A percentile compares a stretch with the other conserved stretches of the same genome.
These are phyloP conservation scores for Caenorhabditis zanzibari DNA, from an alignment of 2,888 invertebrate genomes.

Conservation along the genomic window DNA sequence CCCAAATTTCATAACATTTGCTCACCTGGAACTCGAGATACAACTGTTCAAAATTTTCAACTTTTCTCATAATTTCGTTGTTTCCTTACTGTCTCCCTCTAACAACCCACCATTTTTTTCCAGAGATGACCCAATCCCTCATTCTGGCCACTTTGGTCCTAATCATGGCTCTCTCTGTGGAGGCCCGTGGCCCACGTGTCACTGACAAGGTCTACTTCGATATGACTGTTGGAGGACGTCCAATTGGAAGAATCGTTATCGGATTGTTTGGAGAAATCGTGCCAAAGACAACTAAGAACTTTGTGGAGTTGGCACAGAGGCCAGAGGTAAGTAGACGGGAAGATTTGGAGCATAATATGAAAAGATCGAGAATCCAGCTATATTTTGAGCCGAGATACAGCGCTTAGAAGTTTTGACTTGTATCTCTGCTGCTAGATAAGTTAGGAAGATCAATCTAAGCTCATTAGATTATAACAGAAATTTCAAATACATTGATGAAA, in stretches of 20 bases:
- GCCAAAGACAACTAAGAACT: constrained; percentile 92
- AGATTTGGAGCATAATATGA: constrained; percentile 84
- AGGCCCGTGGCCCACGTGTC: constrained; percentile 82
- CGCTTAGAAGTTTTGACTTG: no score
- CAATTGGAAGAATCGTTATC: constrained; percentile 89
- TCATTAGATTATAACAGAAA: no score
- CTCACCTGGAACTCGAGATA: background rate
- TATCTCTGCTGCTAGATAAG: no score
- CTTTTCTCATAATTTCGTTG: no score
- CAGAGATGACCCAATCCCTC: constrained; percentile 27
- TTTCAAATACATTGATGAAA: no score
- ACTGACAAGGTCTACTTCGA: constrained; percentile 87
- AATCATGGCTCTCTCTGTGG: constrained; percentile 88
- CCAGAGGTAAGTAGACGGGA: constrained; percentile 88
- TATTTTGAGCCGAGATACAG: no score
- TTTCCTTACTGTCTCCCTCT: background rate
- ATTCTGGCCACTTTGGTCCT: constrained; percentile 84
- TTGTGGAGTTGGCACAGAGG: constrained; percentile 89
- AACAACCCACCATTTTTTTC: background rate
- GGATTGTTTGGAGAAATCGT: constrained; percentile 92
- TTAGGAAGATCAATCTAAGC: no score
- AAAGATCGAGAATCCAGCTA: constrained; percentile 89
- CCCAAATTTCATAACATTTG: no score
- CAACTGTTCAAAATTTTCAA: no score
- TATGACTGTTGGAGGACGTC: constrained; percentile 88